Conservation (phyloP, 2,113 vertebrate genomes). For the Delphinapterus leucas region DNA sequence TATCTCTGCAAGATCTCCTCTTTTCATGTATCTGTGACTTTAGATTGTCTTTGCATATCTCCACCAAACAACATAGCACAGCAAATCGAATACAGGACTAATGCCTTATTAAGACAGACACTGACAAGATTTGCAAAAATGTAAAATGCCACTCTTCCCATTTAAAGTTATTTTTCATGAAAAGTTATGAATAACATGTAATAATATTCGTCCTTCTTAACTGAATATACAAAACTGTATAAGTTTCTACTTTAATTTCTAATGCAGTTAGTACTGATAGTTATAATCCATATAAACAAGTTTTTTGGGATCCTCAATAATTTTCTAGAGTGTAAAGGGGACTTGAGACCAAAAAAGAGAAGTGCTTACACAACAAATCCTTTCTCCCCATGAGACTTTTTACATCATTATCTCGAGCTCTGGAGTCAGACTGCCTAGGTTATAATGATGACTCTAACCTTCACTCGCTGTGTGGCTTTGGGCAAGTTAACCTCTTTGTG, state of each 20-base stretch:
- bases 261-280: not conserved
- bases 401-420: not conserved
- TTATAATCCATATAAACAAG: not conserved
- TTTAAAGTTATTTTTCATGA: not conserved
- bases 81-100: not conserved
- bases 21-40: not conserved
- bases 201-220: not conserved
- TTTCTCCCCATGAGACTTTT: not conserved
- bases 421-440: not conserved
- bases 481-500: conserved; percentile 3
- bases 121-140: not conserved
- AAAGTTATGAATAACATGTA: not conserved
- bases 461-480: not conserved
- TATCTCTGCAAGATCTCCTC: not conserved
- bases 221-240: not conserved
- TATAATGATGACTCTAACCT: not conserved
- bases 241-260: not conserved
- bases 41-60: not conserved
- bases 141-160: not conserved
- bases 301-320: not conserved
- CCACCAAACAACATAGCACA: not conserved
- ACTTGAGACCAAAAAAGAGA: not conserved
- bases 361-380: not conserved
- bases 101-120: not conserved
- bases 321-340: not conserved